Evolutionary conservation across 1,140 invertebrate species (phyloP).

Genomic region (Formica selysi): DNA sequence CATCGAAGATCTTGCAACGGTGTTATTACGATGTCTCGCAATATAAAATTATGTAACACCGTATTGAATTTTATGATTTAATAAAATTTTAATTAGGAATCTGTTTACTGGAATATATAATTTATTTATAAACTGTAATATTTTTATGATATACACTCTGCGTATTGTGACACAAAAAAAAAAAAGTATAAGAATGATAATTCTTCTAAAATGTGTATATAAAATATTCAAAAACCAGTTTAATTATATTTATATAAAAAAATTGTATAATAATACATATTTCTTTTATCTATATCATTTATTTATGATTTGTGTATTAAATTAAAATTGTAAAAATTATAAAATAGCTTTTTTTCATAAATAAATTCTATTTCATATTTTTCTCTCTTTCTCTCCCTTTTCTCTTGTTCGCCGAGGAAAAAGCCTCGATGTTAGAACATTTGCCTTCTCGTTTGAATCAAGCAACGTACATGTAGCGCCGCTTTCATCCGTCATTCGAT

Average conservation of each 20-base stretch:
- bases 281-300: background rate
- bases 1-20: too few species aligned
- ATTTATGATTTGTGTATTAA: background rate
- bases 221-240: too few species aligned
- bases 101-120: background rate
- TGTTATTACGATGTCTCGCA: background rate
- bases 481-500: conserved; percentile 52
- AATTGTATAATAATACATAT: background rate
- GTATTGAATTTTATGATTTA: background rate
- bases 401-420: background rate
- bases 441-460: conserved; percentile 1
- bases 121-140: background rate
- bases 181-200: too few species aligned
- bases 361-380: background rate
- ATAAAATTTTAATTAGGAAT: background rate
- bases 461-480: too few species aligned
- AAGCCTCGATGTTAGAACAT: background rate
- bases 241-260: too few species aligned
- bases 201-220: too few species aligned
- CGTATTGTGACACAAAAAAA: too few species aligned
- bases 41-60: background rate
- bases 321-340: background rate
- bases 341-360: background rate
- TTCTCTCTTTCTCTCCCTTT: background rate
- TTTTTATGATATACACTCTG: too few species aligned